These are phyloP conservation scores for Liasis olivaceus DNA, from an alignment of 2,797 vertebrate species.

Conservation along the genomic window DNA sequence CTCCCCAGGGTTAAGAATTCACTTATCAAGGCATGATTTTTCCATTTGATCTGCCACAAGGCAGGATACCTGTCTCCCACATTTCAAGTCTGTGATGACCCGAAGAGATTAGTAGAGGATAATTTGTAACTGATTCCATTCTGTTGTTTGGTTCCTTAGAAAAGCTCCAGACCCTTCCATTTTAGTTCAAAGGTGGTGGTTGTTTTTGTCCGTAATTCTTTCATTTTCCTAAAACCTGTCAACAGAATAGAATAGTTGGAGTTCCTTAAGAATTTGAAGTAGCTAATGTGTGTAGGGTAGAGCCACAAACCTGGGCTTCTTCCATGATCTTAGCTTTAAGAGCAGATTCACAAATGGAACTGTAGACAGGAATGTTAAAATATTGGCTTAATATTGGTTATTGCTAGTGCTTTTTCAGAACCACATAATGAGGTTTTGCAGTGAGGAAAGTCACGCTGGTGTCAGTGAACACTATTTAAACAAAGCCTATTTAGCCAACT, in stretches of 20 bases:
- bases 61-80: not conserved
- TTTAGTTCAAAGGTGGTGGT: not conserved
- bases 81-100: constrained; percentile 18
- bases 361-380: not conserved
- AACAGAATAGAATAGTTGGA: not conserved
- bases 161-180: not conserved
- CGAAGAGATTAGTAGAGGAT: constrained; percentile 31
- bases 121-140: accelerated
- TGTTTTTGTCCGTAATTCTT: not conserved
- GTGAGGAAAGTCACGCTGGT: not conserved
- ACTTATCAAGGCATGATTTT: not conserved
- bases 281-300: not conserved
- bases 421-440: not conserved
- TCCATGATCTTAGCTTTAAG: not conserved
- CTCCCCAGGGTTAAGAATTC: not conserved
- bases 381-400: not conserved
- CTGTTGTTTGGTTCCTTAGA: constrained; percentile 22
- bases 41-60: constrained; percentile 16
- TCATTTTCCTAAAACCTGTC: not conserved
- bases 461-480: not conserved
- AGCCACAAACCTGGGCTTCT: not conserved
- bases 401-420: not conserved
- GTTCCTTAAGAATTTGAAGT: not conserved
- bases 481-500: not conserved
- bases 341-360: not conserved